Base-by-base conservation (phyloP, 1,140 invertebrate species). In the Cyphomyrmex costatus region DNA sequence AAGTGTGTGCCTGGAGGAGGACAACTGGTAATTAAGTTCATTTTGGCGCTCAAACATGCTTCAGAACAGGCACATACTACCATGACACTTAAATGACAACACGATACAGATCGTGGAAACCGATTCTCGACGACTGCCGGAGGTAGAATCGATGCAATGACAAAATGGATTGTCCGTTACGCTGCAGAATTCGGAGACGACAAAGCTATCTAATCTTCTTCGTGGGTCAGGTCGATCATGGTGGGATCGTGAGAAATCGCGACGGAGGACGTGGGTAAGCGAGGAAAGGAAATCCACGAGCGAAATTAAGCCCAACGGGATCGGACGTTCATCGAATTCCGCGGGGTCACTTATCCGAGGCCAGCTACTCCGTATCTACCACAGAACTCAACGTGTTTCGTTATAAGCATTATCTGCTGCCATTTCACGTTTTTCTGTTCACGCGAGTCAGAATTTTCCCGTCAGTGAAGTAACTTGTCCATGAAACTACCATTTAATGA, bases 181-280 rank as follows among this genome's bases (percentile, higher is more conserved):
- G 19, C 49, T 19, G 58, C 61, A 14, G 66, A 60, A 83, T 73
- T 82, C 78, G 60, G 66, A 36, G 68, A 80, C 66, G 42, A 36
- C 73, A 27, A 14, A 53, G 65, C 78, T 61, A 74, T 63, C 70
- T 82, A 83, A 70, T 87, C 70, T 85, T 76, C 86, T 60, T 68
- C 80, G 10, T 53, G 71, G 86, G 86, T 87, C 86, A 87, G 63
- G 46, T 73, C 66, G 78, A 86, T 86, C 79, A 74, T 68, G 56
- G 70, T 66, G 68, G 76, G 66, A 82, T 70, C 89, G 89, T 90
- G 90, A 90, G 88, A 90, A 90, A 86, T 84, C 71, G 77, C 76
- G 49, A 63, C 49, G 19, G 46, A 56, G 24, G 79, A 58, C 27
- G 70, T 33, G 73, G 71, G 77, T 51, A 53, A 80, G 53, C 51